Evolutionary conservation across 2,797 vertebrate species (phyloP).

Genomic region (Anniella stebbinsi): DNA sequence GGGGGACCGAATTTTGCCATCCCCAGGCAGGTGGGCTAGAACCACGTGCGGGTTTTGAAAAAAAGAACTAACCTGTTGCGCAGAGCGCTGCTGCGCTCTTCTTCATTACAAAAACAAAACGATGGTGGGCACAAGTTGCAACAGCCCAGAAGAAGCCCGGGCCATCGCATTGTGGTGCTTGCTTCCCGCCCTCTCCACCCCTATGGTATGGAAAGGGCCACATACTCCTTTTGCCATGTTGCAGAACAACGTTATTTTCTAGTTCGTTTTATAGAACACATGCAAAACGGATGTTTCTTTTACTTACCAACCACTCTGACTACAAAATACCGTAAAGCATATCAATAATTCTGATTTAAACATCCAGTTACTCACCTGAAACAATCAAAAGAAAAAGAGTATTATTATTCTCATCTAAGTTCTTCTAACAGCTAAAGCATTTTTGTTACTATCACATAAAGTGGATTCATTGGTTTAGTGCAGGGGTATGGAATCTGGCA

Average conservation of each 20-base stretch:
- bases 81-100: too few relatives aligned
- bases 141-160: too few relatives aligned
- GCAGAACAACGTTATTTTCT: not conserved
- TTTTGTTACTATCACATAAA: not conserved
- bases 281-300: not conserved
- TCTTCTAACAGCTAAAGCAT: not conserved
- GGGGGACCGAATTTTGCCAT: too few relatives aligned
- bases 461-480: not conserved
- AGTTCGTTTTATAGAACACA: not conserved
- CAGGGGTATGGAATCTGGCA: too few relatives aligned
- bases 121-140: too few relatives aligned
- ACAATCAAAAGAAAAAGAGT: constrained; percentile 29
- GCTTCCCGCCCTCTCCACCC: too few relatives aligned
- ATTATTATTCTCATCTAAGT: not conserved
- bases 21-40: too few relatives aligned
- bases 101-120: too few relatives aligned
- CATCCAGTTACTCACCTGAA: constrained; percentile 82
- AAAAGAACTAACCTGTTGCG: too few relatives aligned
- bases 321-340: constrained; percentile 65
- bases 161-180: too few relatives aligned
- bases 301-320: constrained; percentile 78
- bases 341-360: constrained; percentile 71
- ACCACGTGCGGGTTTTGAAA: too few relatives aligned
- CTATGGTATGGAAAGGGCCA: too few relatives aligned
- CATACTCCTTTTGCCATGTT: not conserved